These are phyloP conservation scores for Nomada ferruginata DNA, from an alignment of 2,888 invertebrate genomes.

Conservation along the genomic window DNA sequence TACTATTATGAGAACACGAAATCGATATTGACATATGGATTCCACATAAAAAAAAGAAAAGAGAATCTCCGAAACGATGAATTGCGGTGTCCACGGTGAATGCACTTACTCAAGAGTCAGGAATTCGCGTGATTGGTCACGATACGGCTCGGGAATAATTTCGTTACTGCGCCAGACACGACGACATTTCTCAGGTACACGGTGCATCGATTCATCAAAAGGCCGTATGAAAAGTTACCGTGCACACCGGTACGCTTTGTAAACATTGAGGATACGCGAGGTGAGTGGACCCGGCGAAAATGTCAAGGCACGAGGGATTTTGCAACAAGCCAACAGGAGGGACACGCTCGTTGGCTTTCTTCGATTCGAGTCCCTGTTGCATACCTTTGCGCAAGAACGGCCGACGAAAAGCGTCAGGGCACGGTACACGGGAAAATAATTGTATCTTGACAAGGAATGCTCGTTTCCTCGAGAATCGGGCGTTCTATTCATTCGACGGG, in stretches of 20 bases:
- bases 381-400: constrained; percentile 48
- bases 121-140: constrained; percentile 45
- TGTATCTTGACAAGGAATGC: neutral
- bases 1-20: too few relatives aligned
- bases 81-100: constrained; percentile 12
- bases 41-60: neutral
- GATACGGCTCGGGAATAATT: constrained; percentile 46
- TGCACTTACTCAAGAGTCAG: constrained; percentile 37
- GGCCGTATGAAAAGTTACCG: constrained; percentile 68
- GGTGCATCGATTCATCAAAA: constrained; percentile 72
- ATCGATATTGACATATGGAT: too few relatives aligned
- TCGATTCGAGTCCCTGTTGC: constrained; percentile 29
- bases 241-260: constrained; percentile 45
- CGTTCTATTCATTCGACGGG: neutral
- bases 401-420: constrained; percentile 29
- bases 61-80: neutral
- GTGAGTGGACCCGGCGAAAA: constrained; percentile 73
- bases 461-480: neutral
- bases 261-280: constrained; percentile 67
- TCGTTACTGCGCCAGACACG: constrained; percentile 48
- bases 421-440: constrained; percentile 29
- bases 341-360: constrained; percentile 46
- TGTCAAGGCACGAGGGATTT: constrained; percentile 75
- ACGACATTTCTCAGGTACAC: constrained; percentile 70
- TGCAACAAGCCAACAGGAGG: constrained; percentile 61